phyloP scores from a whole-genome alignment of 2,797 vertebrate species.

The Staurois parvus region DNA sequence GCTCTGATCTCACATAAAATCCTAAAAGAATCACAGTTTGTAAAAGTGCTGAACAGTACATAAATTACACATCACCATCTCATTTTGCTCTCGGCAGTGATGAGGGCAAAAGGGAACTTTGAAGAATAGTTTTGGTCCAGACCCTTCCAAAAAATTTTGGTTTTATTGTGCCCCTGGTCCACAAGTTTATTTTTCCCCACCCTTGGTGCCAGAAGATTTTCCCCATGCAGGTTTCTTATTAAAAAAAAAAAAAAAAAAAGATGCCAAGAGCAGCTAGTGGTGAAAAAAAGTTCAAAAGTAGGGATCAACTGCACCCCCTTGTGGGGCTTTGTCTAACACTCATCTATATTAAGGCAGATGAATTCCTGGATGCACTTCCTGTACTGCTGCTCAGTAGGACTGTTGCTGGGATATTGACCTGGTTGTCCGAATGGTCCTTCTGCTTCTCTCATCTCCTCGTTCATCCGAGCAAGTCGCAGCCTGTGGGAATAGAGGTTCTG shows the following conservation, averaged over 20 bases:
- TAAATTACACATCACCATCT: constrained; percentile 50
- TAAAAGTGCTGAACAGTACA: constrained; percentile 63
- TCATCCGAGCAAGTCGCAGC: constrained; percentile 95
- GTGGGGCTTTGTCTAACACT: constrained; percentile 78
- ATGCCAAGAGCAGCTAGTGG: constrained; percentile 53
- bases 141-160: constrained; percentile 55
- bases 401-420: constrained; percentile 90
- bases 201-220: constrained; percentile 60
- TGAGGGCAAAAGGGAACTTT: constrained; percentile 17
- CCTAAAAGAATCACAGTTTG: constrained; percentile 58
- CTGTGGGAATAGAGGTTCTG: constrained; percentile 67
- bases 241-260: constrained; percentile 24
- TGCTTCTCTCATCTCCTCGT: constrained; percentile 96
- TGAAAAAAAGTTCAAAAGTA: constrained; percentile 63
- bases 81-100: constrained; percentile 47
- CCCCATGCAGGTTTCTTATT: constrained; percentile 56
- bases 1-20: constrained; percentile 51
- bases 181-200: constrained; percentile 57
- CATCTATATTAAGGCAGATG: constrained; percentile 93
- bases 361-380: constrained; percentile 97
- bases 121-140: constrained; percentile 39
- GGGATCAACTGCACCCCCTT: constrained; percentile 64
- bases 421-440: constrained; percentile 91
- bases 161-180: constrained; percentile 61
- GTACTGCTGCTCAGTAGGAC: constrained; percentile 96